Evolutionary conservation across 2,797 vertebrate genomes (phyloP).

Genomic region (Cetoscarus ocellatus): DNA sequence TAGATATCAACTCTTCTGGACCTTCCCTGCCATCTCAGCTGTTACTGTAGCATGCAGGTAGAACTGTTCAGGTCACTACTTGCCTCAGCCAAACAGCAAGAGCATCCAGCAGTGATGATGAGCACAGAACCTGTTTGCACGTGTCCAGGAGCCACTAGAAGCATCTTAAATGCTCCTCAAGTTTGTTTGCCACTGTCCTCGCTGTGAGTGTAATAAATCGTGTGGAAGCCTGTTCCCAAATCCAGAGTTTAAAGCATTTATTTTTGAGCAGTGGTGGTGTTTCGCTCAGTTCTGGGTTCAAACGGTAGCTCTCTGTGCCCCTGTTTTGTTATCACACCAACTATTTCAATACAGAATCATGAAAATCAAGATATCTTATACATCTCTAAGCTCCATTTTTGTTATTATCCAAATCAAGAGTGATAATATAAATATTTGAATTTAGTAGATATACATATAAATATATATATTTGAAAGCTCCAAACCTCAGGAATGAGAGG

Average conservation of each 20-base stretch:
- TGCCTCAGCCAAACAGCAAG: conserved; percentile 61
- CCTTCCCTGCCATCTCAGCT: conserved; percentile 58
- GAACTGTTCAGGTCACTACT: conserved; percentile 51
- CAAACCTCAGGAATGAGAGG: conserved; percentile 59
- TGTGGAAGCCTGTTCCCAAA: conserved; percentile 51
- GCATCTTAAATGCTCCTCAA: conserved; percentile 59
- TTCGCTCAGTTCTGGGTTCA: conserved; percentile 44
- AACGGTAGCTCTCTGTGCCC: conserved; percentile 31
- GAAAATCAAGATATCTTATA: conserved; percentile 31
- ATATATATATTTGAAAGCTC: conserved; percentile 44
- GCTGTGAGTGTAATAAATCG: conserved; percentile 59
- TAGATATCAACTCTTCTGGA: conserved; percentile 43
- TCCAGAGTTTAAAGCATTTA: conserved; percentile 52
- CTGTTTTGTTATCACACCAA: conserved; percentile 34
- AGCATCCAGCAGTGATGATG: conserved; percentile 52
- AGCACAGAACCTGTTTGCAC: conserved; percentile 73
- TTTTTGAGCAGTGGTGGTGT: conserved; percentile 46
- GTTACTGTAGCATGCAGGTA: conserved; percentile 75
- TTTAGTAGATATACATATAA: conserved; percentile 27
- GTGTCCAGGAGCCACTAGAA: conserved; percentile 64
- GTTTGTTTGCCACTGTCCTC: conserved; percentile 60
- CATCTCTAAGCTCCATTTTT: conserved; percentile 38
- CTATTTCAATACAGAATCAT: conserved; percentile 13
- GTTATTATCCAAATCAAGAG: conserved; percentile 25
- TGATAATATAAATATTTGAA: conserved; percentile 1